Percentiles rank a stretch among this genome's conserved stretches.
Evolutionary conservation across 2,888 invertebrate genomes (phyloP).

Genomic region (Drosophila greeni): DNA sequence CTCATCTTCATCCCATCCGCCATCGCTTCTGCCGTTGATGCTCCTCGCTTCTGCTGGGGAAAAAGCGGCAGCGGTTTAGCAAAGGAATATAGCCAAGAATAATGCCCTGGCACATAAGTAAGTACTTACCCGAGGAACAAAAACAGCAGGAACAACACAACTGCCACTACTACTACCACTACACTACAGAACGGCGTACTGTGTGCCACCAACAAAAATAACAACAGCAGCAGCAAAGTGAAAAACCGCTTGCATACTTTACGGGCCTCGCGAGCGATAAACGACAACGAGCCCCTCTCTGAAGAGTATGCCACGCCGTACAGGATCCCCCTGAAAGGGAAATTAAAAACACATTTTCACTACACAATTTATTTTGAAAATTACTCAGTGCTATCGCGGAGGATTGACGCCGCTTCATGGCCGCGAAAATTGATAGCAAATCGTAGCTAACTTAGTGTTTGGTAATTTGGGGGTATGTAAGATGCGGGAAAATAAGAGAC

Average conservation of each 20-base stretch:
- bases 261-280: constrained; percentile 66
- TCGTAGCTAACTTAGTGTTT: not conserved
- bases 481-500: too few species aligned
- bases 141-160: constrained; percentile 25
- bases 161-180: constrained; percentile 8
- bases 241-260: constrained; percentile 71
- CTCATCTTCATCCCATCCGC: constrained; percentile 27
- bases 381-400: constrained; percentile 14
- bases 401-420: constrained; percentile 10
- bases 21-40: constrained; percentile 17
- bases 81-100: constrained; percentile 67
- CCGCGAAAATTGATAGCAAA: constrained; percentile 12
- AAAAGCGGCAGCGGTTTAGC: constrained; percentile 57
- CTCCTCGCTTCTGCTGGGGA: constrained; percentile 23
- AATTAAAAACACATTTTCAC: constrained; percentile 39
- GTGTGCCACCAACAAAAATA: constrained; percentile 38
- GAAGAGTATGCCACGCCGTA: constrained; percentile 1
- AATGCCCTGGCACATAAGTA: constrained; percentile 69
- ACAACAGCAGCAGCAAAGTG: constrained; percentile 53
- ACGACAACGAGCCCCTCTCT: constrained; percentile 41
- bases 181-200: constrained; percentile 5
- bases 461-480: not conserved
- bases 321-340: constrained; percentile 20
- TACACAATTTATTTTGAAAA: constrained; percentile 28
- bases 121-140: constrained; percentile 54